These are phyloP conservation scores for Raja brachyura DNA, from an alignment of 2,113 vertebrate species.

Conservation along the genomic window DNA sequence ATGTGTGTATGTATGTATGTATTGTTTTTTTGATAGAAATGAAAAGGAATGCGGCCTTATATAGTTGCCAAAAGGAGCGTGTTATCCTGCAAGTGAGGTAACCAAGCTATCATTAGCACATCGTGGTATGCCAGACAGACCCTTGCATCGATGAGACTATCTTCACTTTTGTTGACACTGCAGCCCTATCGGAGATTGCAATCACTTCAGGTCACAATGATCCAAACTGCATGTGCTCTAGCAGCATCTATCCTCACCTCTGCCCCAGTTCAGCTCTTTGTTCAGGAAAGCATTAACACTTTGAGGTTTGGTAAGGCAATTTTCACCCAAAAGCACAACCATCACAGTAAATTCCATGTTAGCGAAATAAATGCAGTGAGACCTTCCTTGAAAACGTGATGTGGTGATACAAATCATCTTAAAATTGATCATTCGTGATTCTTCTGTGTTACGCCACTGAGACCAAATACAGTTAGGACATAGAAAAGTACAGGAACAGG, in stretches of 20 bases:
- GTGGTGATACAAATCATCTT: too few species aligned
- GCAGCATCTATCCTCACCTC: constrained; percentile 31
- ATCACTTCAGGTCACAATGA: constrained; percentile 33
- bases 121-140: constrained; percentile 22
- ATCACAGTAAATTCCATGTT: neutral
- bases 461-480: neutral
- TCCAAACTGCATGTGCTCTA: constrained; percentile 31
- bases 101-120: constrained; percentile 4
- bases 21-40: neutral
- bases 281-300: constrained; percentile 1
- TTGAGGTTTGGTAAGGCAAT: neutral
- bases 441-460: neutral
- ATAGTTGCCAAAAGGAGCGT: neutral
- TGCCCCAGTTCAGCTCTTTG: neutral
- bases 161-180: constrained; percentile 29
- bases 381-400: neutral
- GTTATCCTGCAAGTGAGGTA: neutral
- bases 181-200: constrained; percentile 32
- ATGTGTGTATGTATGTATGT: too few species aligned
- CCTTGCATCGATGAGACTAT: constrained; percentile 6
- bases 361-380: neutral
- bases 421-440: neutral
- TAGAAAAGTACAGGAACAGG: too few species aligned
- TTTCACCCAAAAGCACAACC: neutral
- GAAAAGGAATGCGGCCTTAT: neutral